Evolutionary conservation across 2,797 vertebrate genomes (phyloP), one percentile per base, ranked within the genome.

Genomic region (Anguilla anguilla): DNA sequence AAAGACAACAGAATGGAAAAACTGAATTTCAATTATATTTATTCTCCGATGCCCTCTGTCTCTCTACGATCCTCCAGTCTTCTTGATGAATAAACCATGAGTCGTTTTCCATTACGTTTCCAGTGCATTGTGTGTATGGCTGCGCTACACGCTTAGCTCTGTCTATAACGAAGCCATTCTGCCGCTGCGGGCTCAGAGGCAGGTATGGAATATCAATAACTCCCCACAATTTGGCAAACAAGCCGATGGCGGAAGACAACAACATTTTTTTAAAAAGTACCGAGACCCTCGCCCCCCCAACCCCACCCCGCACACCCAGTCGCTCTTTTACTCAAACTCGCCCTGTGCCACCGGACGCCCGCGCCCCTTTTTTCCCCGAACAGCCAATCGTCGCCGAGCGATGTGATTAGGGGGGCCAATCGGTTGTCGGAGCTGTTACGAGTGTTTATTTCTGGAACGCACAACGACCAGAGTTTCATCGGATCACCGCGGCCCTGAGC

Each of bases 341-440:
- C 3, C n/a, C 13, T 35, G 2, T 6, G 61, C 85, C 49, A 49
- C 49, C 53, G 31, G 22, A 43, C 51, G 31, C 49, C 31, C 19
- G 35, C 31, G 31, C 4, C 22, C 22, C 13, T 67, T n/a, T 67
- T 83, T 64, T 69, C 86, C 74, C 17, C 17, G 53, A 84, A 87
- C 49, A 25, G 19, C 83, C 55, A 59, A 28, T 83, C 87, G 49
- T n/a, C 64, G 55, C 86, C 64, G n/a, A 31, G 10, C 35, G 74
- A 88, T 85, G 39, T 77, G 87, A 79, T 88, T 85, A 85, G 61
- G 86, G 51, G 69, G 67, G 25, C 72, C 83, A 88, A 83, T 85
- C 83, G 77, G 69, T 83, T 39, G 55, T 59, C 83, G 49, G 51
- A 22, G 49, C 83, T 15, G 61, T 85, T 77, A 85, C 61, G 83